phyloP scores from a whole-genome alignment of 2,113 vertebrate species.

The Hemibagrus wyckioides region DNA sequence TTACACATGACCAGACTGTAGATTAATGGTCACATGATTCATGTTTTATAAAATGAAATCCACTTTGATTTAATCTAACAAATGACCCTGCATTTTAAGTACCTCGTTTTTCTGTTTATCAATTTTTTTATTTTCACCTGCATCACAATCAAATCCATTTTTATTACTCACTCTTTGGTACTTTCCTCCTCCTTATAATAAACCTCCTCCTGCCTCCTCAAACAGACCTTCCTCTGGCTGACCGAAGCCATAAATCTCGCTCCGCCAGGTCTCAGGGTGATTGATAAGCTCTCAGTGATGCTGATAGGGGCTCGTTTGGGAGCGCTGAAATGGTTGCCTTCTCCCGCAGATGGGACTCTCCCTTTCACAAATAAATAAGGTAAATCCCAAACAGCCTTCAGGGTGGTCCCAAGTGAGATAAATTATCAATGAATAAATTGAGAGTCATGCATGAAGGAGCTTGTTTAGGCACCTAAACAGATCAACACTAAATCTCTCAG shows the following conservation, averaged over 20 bases:
- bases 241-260: constrained; percentile 45
- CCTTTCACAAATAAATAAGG: constrained; percentile 42
- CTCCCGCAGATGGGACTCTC: constrained; percentile 52
- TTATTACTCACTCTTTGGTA: not conserved
- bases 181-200: not conserved
- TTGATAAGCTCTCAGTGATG: constrained; percentile 43
- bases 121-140: not conserved
- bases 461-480: constrained; percentile 4
- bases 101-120: not conserved
- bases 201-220: not conserved
- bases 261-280: constrained; percentile 24
- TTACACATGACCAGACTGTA: not conserved
- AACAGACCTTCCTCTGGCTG: constrained; percentile 19
- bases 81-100: not conserved
- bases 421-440: constrained; percentile 47
- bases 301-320: constrained; percentile 24
- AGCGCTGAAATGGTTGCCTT: constrained; percentile 15
- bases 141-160: not conserved
- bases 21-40: not conserved
- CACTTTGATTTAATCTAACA: not conserved
- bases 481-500: not conserved
- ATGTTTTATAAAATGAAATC: not conserved
- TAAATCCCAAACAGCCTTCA: constrained; percentile 34
- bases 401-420: constrained; percentile 23
- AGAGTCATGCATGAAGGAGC: constrained; percentile 4